A percentile compares a stretch with the other conserved stretches of the same genome.
Evolutionary conservation across 2,113 vertebrate species (phyloP).

Genomic region (Elgaria multicarinata): DNA sequence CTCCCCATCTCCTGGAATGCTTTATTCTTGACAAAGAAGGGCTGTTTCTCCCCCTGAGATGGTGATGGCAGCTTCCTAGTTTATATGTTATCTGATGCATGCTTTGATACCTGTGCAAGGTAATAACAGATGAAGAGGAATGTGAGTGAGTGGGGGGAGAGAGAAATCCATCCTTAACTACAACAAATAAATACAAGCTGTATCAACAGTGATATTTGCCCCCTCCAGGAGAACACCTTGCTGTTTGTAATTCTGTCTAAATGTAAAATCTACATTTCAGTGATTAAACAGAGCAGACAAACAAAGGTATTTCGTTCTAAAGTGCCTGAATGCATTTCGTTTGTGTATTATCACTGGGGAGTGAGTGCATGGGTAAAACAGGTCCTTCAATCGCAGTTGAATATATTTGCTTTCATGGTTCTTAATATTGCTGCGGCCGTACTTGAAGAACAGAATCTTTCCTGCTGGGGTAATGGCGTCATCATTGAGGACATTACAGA

Average conservation of each 20-base stretch:
- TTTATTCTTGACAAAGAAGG: not conserved
- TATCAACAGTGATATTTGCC: not conserved
- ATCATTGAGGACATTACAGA: not conserved
- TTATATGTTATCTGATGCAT: not conserved
- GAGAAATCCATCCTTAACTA: not conserved
- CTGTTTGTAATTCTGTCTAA: not conserved
- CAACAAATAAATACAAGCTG: not conserved
- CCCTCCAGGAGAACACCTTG: rapidly evolving
- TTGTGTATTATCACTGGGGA: conserved; percentile 12
- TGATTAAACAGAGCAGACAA: conserved; percentile 5
- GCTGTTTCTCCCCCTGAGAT: not conserved
- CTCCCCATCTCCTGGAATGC: not conserved
- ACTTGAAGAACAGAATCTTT: not conserved
- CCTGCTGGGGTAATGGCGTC: not conserved
- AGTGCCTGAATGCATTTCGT: not conserved
- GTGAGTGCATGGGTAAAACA: not conserved
- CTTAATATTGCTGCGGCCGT: not conserved
- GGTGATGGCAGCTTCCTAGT: not conserved
- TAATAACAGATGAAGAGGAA: not conserved
- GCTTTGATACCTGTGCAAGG: rapidly evolving
- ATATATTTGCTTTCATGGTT: not conserved
- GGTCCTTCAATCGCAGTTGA: not conserved
- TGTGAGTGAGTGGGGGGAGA: not conserved
- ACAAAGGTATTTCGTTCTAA: conserved; percentile 11
- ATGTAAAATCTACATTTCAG: not conserved